phyloP scores from a whole-genome alignment of 2,797 vertebrate genomes.

The Falco cherrug region DNA sequence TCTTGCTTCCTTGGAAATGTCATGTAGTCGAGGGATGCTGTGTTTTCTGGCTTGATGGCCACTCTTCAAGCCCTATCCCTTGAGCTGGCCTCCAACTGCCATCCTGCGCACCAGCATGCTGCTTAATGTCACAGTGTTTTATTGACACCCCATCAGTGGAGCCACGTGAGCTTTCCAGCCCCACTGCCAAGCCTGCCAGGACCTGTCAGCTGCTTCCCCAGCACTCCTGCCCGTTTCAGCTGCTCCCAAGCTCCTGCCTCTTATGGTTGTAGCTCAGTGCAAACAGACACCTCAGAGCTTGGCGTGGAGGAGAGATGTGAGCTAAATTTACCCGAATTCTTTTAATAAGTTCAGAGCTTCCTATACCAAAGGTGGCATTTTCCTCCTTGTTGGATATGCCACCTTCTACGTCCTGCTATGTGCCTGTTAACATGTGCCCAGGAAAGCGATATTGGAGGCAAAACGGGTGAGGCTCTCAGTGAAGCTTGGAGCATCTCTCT shows the following conservation, averaged over 20 bases:
- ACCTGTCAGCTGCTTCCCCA: background rate
- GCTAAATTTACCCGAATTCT: background rate
- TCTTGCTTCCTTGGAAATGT: background rate
- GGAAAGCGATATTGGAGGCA: background rate
- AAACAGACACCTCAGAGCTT: background rate
- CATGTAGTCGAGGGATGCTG: background rate
- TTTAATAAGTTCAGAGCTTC: background rate
- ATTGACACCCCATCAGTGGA: background rate
- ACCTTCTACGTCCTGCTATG: background rate
- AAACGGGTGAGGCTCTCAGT: background rate
- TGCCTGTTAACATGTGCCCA: background rate
- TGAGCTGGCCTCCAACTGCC: background rate
- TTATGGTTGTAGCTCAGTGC: background rate
- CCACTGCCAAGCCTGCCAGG: background rate
- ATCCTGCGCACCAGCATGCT: background rate
- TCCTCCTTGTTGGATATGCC: background rate
- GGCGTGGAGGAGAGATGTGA: fast-evolving
- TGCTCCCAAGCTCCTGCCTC: background rate
- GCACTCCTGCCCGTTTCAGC: background rate
- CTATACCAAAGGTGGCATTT: background rate
- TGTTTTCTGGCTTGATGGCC: background rate
- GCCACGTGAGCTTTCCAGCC: background rate
- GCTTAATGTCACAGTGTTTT: background rate
- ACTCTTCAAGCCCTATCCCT: background rate
- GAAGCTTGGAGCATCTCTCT: background rate